phyloP scores from a whole-genome alignment of 2,888 invertebrate genomes.

The Hydropsyche betteni region DNA sequence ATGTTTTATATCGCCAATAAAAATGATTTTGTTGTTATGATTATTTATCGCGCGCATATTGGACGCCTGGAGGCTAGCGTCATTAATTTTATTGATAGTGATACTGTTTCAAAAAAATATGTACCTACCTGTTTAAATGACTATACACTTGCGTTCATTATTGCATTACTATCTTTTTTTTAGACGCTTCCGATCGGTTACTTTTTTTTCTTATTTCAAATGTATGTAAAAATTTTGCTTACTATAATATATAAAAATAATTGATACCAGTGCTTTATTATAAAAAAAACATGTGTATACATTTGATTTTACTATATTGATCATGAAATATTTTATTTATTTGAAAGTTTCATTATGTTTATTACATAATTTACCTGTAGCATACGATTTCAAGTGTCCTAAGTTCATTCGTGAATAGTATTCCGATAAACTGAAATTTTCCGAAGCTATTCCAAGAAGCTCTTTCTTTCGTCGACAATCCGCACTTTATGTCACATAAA shows the following conservation, averaged over 20 bases:
- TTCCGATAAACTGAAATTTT: no score
- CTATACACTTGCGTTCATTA: slow-evolving; percentile 23
- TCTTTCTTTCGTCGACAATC: no score
- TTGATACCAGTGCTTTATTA: background rate
- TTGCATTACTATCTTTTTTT: slow-evolving; percentile 20
- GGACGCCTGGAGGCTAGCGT: background rate
- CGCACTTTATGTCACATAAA: no score
- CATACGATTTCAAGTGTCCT: no score
- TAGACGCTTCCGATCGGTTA: background rate
- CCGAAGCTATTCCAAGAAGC: no score
- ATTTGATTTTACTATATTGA: background rate
- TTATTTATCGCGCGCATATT: slow-evolving; percentile 6
- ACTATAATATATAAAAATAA: slow-evolving; percentile 7
- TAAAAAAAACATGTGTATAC: background rate
- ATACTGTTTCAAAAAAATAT: background rate
- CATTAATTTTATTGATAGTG: slow-evolving; percentile 9
- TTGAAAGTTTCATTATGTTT: no score
- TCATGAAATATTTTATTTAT: no score
- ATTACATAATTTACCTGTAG: no score
- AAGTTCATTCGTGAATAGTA: no score
- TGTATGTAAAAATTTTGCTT: slow-evolving; percentile 10
- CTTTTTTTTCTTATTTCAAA: background rate
- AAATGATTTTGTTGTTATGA: background rate
- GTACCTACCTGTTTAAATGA: slow-evolving; percentile 29
- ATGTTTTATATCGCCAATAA: slow-evolving; percentile 10